Evolutionary conservation across 2,797 vertebrate species (phyloP), one percentile per base, ranked within the genome.

Genomic region (Carcharodon carcharias): DNA sequence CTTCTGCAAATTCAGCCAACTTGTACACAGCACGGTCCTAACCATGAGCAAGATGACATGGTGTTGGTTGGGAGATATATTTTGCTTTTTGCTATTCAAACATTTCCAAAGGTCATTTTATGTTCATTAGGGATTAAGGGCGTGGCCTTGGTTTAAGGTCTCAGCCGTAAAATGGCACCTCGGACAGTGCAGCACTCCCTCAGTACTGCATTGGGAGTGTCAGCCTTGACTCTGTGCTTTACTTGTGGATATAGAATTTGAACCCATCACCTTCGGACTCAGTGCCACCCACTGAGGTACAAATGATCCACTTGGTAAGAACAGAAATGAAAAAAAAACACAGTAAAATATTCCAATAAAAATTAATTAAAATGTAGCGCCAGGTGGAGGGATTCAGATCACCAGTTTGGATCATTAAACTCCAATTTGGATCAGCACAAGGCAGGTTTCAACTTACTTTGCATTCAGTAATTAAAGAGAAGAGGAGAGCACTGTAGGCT

Each of bases 391-490:
- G 61, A 67, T 67, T 93, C 58, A 45, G 61, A 45, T 67, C 88
- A 61, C 54, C 56, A 61, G 56, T 85, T 50, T 50, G 82, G 82
- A 85, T 89, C 61, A 40, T 93, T 93, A 93, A 93, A 65, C 61
- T 93, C 35, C 91, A 65, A 93, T 45, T 23, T 93, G 56, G 88
- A 18, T 61, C 56, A 91, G 6, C 11, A 18, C 12, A 63, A 58
- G 56, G 58, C 88, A 91, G 56, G 3, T n/a, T 61, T 91, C 16
- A 35, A 58, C 88, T 61, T 61, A 35, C 88, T n/a, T 12, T 93
- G 91, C 63, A 54, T 26, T 93, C 61, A 65, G n/a, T 45, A 93
- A 65, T 93, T 93, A 93, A 91, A 91, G 5, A 91, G 88, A 40
- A 58, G 28, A n/a, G 31, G 56, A 35, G n/a, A 93, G 2, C 18